Conservation (phyloP, 2,888 invertebrate species). For the Metalampra italica region DNA sequence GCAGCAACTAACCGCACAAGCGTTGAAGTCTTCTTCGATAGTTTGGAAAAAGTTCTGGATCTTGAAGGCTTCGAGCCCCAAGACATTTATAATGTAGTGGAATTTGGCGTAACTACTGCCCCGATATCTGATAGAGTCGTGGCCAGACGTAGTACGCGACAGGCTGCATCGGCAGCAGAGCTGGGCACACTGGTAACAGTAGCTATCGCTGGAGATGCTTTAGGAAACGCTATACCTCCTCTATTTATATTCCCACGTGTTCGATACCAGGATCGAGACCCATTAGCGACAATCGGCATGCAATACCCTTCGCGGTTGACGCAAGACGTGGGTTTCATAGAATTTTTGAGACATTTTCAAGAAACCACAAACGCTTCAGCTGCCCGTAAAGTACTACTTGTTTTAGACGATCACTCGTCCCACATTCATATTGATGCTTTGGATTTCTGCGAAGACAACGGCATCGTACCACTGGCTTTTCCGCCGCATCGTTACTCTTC, state of each 20-base stretch:
- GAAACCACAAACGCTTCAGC: slow-evolving; percentile 9
- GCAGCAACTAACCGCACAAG: slow-evolving; percentile 15
- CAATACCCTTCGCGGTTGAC: slow-evolving; percentile 32
- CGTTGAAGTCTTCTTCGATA: slow-evolving; percentile 14
- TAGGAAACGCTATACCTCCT: slow-evolving; percentile 30
- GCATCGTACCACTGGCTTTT: slow-evolving; percentile 24
- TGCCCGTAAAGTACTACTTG: not conserved
- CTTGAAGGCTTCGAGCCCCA: slow-evolving; percentile 12
- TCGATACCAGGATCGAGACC: slow-evolving; percentile 23
- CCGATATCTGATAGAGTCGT: slow-evolving; percentile 22
- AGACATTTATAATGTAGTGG: slow-evolving; percentile 18
- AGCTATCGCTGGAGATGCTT: slow-evolving; percentile 29
- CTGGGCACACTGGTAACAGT: slow-evolving; percentile 36
- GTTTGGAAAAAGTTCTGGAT: slow-evolving; percentile 14
- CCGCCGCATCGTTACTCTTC: slow-evolving; percentile 27
- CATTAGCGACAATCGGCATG: slow-evolving; percentile 21
- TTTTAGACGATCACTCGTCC: not conserved
- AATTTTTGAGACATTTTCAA: slow-evolving; percentile 28
- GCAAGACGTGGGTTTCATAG: slow-evolving; percentile 20
- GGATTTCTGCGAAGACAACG: slow-evolving; percentile 17
- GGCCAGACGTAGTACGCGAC: slow-evolving; percentile 17
- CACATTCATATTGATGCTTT: not conserved
- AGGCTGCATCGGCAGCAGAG: slow-evolving; percentile 40
- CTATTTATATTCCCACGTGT: slow-evolving; percentile 28
- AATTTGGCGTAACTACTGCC: slow-evolving; percentile 23